A percentile compares a stretch with the other conserved stretches of the same genome.
phyloP scores from a whole-genome alignment of 2,888 invertebrate genomes.

The Hypomecis atomaria region DNA sequence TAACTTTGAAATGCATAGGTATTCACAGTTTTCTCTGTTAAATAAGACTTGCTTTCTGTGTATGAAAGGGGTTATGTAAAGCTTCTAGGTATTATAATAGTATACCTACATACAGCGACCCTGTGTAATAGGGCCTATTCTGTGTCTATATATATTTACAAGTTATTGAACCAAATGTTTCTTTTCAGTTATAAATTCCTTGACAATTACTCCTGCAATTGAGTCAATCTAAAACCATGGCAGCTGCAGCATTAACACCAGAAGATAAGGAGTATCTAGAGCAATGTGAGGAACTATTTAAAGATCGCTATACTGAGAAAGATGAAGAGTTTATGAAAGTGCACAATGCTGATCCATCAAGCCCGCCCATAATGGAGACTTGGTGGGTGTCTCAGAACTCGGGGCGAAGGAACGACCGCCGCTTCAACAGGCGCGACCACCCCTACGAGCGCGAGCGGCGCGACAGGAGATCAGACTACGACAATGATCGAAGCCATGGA shows the following conservation, averaged over 20 bases:
- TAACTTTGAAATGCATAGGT: no score
- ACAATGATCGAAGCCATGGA: slow-evolving; percentile 47
- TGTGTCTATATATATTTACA: not conserved
- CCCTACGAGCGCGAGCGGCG: slow-evolving; percentile 57
- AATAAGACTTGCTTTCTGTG: no score
- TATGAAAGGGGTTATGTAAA: no score
- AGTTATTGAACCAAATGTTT: slow-evolving; percentile 14
- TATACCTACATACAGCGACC: no score
- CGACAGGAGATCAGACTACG: slow-evolving; percentile 46
- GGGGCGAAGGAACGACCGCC: slow-evolving; percentile 63
- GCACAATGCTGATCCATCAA: slow-evolving; percentile 66
- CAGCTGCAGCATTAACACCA: slow-evolving; percentile 67
- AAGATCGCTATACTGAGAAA: slow-evolving; percentile 85
- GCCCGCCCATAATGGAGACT: slow-evolving; percentile 86
- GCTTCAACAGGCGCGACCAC: slow-evolving; percentile 54
- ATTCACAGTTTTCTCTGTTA: no score
- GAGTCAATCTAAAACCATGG: slow-evolving; percentile 53
- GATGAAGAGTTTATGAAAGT: slow-evolving; percentile 86
- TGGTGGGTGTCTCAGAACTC: slow-evolving; percentile 74
- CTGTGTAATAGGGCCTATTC: no score
- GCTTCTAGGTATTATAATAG: not conserved
- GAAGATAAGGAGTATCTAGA: slow-evolving; percentile 85
- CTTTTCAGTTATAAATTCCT: slow-evolving; percentile 62
- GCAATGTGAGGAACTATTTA: slow-evolving; percentile 86
- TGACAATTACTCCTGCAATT: slow-evolving; percentile 49